These are phyloP conservation scores for Aphyosemion australe DNA, from an alignment of 2,113 vertebrate genomes.

Conservation along the genomic window DNA sequence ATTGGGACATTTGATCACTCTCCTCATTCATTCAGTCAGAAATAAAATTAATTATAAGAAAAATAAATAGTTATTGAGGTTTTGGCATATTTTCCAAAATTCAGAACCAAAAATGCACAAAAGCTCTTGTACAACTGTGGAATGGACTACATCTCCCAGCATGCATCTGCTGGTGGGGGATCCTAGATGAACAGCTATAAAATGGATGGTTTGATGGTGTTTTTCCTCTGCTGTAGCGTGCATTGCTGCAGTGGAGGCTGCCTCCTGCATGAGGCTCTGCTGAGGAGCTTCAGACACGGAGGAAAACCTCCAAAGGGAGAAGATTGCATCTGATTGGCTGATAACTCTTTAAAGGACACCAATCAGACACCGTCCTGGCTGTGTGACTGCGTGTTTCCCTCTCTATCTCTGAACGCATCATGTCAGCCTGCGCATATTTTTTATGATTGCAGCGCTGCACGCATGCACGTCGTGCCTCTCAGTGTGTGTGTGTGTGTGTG, in stretches of 20 bases:
- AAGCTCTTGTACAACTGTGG: background rate
- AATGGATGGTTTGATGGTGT: slow-evolving; percentile 40
- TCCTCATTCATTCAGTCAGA: no score
- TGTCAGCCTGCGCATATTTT: slow-evolving; percentile 67
- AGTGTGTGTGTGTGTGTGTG: slow-evolving; percentile 8
- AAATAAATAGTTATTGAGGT: background rate
- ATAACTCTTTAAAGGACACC: slow-evolving; percentile 39
- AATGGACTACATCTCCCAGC: slow-evolving; percentile 41
- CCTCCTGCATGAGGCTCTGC: slow-evolving; percentile 48
- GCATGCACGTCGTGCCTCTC: slow-evolving; percentile 22
- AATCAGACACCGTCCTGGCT: slow-evolving; percentile 46
- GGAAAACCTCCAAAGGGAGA: slow-evolving; percentile 58
- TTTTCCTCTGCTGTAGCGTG: slow-evolving; percentile 36
- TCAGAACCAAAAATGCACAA: background rate
- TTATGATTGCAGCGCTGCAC: slow-evolving; percentile 53
- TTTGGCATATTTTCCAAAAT: background rate
- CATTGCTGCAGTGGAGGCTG: slow-evolving; percentile 43
- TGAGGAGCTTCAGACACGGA: slow-evolving; percentile 52
- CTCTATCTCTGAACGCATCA: slow-evolving; percentile 36
- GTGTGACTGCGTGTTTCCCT: slow-evolving; percentile 64
- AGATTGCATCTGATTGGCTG: slow-evolving; percentile 52
- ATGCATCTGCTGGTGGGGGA: slow-evolving; percentile 32
- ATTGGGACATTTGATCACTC: no score
- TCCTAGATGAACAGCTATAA: slow-evolving; percentile 36
- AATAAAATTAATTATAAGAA: background rate